phyloP scores from a whole-genome alignment of 2,797 vertebrate species.

The Myiotriccus ornatus region DNA sequence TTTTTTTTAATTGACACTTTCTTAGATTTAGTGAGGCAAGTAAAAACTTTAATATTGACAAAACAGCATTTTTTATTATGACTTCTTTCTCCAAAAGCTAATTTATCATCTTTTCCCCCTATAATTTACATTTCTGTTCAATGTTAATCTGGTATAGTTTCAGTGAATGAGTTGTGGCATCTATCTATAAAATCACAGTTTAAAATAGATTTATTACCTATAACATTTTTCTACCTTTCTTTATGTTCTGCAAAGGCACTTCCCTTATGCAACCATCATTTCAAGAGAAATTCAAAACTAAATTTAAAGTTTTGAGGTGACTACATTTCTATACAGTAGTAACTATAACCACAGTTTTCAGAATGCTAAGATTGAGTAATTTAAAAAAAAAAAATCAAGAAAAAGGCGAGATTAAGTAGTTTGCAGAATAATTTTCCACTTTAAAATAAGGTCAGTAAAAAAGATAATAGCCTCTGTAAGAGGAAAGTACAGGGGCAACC shows the following conservation, averaged over 20 bases:
- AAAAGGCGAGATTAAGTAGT: neutral
- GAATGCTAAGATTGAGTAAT: neutral
- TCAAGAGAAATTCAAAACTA: neutral
- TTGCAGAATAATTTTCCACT: neutral
- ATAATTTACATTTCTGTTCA: neutral
- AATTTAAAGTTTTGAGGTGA: neutral
- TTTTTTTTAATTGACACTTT: neutral
- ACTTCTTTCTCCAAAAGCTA: neutral
- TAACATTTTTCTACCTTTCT: neutral
- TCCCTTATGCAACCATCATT: neutral
- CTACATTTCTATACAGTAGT: neutral
- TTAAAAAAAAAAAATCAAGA: neutral
- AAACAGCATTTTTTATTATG: neutral
- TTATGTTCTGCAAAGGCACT: neutral
- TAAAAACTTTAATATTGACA: neutral
- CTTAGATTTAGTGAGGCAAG: neutral
- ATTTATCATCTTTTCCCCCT: neutral
- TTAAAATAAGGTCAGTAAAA: neutral
- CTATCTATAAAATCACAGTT: neutral
- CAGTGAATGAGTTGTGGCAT: neutral
- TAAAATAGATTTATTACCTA: neutral
- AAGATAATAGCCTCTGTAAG: neutral
- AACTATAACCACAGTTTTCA: neutral
- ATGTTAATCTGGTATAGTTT: neutral
- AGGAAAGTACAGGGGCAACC: neutral